Evolutionary conservation across 2,888 invertebrate genomes (phyloP).

Genomic region (Heterodera filipjevi): DNA sequence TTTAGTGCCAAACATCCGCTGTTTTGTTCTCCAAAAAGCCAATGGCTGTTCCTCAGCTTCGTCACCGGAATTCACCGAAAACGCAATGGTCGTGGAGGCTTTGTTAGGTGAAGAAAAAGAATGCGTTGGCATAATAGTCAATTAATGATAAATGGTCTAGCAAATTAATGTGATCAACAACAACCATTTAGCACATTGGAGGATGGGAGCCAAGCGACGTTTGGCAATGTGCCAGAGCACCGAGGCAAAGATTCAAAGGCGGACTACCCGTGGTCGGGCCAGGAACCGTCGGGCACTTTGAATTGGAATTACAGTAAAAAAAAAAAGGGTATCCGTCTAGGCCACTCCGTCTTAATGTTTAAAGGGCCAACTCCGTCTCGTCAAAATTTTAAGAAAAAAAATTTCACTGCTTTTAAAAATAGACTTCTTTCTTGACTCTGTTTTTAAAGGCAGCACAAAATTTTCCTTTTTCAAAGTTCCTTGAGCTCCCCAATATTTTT

Average conservation of each 20-base stretch:
- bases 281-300: neutral
- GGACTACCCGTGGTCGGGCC: slow-evolving; percentile 4
- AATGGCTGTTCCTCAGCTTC: neutral
- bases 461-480: too few species aligned
- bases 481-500: too few species aligned
- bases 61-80: neutral
- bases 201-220: neutral
- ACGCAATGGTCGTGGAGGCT: neutral
- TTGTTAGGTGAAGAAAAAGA: neutral
- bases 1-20: neutral
- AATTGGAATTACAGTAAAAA: slow-evolving; percentile 7
- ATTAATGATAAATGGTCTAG: neutral
- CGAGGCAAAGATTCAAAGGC: neutral
- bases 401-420: too few species aligned
- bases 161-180: neutral
- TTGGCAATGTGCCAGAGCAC: neutral
- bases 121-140: neutral
- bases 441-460: too few species aligned
- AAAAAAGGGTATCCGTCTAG: too few species aligned
- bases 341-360: too few species aligned
- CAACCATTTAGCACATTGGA: neutral
- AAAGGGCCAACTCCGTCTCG: too few species aligned
- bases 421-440: too few species aligned
- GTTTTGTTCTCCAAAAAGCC: neutral
- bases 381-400: too few species aligned